phyloP scores from a whole-genome alignment of 2,113 vertebrate species.

The Corythaixoides concolor region DNA sequence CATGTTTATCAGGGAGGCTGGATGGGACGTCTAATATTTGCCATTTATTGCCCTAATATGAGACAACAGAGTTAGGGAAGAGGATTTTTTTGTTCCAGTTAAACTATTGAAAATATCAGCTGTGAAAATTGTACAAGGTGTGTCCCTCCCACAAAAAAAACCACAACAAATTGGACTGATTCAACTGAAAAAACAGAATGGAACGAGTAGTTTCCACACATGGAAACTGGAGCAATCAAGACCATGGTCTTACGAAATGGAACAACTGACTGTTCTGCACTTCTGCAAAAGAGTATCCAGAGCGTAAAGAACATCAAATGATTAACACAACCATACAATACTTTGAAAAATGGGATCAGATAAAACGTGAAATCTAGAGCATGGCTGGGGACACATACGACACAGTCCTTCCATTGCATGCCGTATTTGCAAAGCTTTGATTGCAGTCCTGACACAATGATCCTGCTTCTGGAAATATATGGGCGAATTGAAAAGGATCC shows the following conservation, averaged over 20 bases:
- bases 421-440: background rate
- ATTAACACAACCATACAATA: background rate
- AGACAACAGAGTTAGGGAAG: background rate
- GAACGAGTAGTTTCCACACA: background rate
- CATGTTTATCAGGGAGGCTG: background rate
- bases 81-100: background rate
- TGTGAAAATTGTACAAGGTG: background rate
- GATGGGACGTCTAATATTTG: background rate
- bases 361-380: background rate
- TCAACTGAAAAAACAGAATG: background rate
- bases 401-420: background rate
- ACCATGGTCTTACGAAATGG: background rate
- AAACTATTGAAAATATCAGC: background rate
- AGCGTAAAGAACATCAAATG: background rate
- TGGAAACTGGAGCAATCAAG: background rate
- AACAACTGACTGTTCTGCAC: background rate
- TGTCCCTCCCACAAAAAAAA: background rate
- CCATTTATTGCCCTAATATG: background rate
- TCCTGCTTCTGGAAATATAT: background rate
- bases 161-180: background rate
- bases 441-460: background rate
- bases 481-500: background rate
- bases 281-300: background rate
- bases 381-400: fast-evolving
- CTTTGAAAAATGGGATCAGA: background rate